Conservation (phyloP, 2,888 invertebrate species). For the Baronia brevicornis region DNA sequence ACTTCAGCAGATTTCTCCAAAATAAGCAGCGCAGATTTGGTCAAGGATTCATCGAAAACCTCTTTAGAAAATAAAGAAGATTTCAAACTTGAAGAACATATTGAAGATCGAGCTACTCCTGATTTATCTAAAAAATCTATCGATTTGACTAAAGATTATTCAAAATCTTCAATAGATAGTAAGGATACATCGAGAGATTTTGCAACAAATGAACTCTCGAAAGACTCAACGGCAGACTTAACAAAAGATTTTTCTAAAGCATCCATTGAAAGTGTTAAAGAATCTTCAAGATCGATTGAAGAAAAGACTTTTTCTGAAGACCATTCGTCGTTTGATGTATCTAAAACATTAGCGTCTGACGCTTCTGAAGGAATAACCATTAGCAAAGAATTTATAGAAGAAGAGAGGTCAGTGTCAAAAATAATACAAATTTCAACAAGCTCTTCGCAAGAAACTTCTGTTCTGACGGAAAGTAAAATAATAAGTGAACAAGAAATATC, state of each 20-base stretch:
- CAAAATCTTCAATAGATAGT: slow-evolving; percentile 68
- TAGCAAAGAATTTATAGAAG: slow-evolving; percentile 58
- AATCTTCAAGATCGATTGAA: slow-evolving; percentile 62
- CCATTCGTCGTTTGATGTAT: slow-evolving; percentile 64
- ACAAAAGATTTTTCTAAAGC: slow-evolving; percentile 64
- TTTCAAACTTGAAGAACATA: slow-evolving; percentile 47
- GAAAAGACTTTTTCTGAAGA: slow-evolving; percentile 70
- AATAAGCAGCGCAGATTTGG: slow-evolving; percentile 62
- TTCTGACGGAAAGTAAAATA: slow-evolving; percentile 60
- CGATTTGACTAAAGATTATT: slow-evolving; percentile 66
- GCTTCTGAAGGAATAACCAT: slow-evolving; percentile 57
- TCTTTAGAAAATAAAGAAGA: slow-evolving; percentile 61
- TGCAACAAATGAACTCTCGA: slow-evolving; percentile 66
- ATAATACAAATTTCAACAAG: slow-evolving; percentile 46
- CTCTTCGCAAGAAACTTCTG: slow-evolving; percentile 61
- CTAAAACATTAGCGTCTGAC: slow-evolving; percentile 70
- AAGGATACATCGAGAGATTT: slow-evolving; percentile 70
- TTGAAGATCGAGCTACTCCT: slow-evolving; percentile 58
- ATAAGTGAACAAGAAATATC: slow-evolving; percentile 50
- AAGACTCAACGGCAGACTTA: slow-evolving; percentile 67
- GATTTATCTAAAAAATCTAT: slow-evolving; percentile 68
- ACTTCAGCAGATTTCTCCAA: slow-evolving; percentile 67
- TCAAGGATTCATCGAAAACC: slow-evolving; percentile 61
- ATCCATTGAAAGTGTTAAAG: slow-evolving; percentile 66
- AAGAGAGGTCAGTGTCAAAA: slow-evolving; percentile 54